Base-by-base conservation (phyloP, 2,797 vertebrate species). In the Gymnoscopelus braueri region DNA sequence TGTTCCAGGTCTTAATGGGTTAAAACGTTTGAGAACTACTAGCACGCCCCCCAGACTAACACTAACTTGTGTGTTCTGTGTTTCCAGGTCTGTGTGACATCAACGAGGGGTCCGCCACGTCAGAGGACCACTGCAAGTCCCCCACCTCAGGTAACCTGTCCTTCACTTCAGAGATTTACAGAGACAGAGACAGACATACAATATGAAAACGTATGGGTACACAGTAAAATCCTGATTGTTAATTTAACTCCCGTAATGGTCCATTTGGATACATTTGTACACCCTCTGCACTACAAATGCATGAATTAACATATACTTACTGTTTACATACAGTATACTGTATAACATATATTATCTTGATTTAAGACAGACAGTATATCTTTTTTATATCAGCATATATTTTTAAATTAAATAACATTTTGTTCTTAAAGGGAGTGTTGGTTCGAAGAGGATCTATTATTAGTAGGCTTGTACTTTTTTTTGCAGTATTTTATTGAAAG, bases 51-150 rank as follows among this genome's bases (percentile, higher is more conserved):
- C n/a, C n/a, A n/a, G n/a, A n/a, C n/a, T n/a, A n/a, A n/a, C n/a
- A n/a, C n/a, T n/a, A n/a, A n/a, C n/a, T n/a, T n/a, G n/a, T n/a
- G 3, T 29, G 26, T 29, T 29, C 57, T 67, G 39, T 58, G 74
- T 14, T 57, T 88, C 44, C 95, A 93, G 98, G 98, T 89, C 94
- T 99, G 10, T 98, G 96, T 70, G 97, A 99, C 80, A 99, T 99
- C 81, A 99, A 94, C 61, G 98, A 99, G 88, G 95, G 96, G 68
- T 95, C 96, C 0, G 78, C 94, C 52, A 95, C 96, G 51, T 96
- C 96, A 72, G 98, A 99, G 72, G 98, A 99, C 84, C 96, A 96
- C 86, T 99, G 98, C 95, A 99, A 99, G 84, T 99, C 98, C 0
- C 98, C 98, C 10, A 99, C 98, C 68, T 98, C 98, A 93, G 97